Base-by-base conservation (phyloP, 2,113 vertebrate genomes). In the Oryzias curvinotus region DNA sequence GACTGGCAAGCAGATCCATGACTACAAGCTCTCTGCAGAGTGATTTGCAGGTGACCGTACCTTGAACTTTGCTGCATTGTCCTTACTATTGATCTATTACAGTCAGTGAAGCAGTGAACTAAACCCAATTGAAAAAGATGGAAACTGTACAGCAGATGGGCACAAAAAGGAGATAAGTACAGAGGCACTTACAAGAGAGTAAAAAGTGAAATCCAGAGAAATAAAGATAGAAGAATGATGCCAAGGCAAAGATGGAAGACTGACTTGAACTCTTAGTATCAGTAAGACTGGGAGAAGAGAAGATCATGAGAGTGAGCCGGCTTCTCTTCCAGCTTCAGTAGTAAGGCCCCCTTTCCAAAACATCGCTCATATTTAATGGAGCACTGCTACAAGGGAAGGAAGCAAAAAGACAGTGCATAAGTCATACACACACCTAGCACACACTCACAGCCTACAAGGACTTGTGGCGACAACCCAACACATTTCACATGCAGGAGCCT, bases 361-460 rank as follows among this genome's bases (percentile, higher is more conserved):
- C 88, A 90, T 90, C 81, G 77, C 84, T 89, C 85, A 88, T 83
- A 89, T 90, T 86, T 89, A 89, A 89, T 90, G 87, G 85, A 88
- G 83, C 78, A 78, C 77, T 46, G 80, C 80, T 83, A 85, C 77
- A 74, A 70, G 58, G 65, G 65, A 82, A 65, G 56, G 51, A 62
- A 75, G 74, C 80, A 65, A 76, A 63, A 71, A 60, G 64, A 71
- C 61, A 64, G 51, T 67, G 49, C 64, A 62, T 56, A 61, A 64
- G 62, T 46, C 1, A 5, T 36, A 46, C 62, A 53, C 65, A 52
- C 51, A 16, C 45, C 19, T 48, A 75, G 57, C 66, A 61, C 46
- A 53, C 60, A 62, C 73, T 69, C 50, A 26, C 10, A 52, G 12
- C 10, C 41, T 21, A 18, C 68, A 14, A 0, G 57, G 73, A 72